Evolutionary conservation across 1,140 invertebrate species (phyloP).

Genomic region (Globodera rostochiensis): DNA sequence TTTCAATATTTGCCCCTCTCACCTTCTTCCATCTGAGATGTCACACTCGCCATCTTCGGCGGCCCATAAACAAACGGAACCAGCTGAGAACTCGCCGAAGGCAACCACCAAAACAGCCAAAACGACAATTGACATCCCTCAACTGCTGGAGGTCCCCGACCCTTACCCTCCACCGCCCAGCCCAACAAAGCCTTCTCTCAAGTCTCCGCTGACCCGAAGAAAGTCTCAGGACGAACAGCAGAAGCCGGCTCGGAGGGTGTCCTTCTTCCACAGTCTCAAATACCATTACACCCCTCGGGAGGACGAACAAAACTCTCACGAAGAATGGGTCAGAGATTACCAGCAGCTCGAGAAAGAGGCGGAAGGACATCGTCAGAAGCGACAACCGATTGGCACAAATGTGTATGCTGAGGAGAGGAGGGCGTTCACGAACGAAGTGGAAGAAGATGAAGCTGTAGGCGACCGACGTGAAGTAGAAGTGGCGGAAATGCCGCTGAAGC

Average conservation of each 20-base stretch:
- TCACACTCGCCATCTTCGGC: background rate
- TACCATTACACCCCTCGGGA: constrained; percentile 30
- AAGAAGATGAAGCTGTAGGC: background rate
- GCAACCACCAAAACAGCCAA: background rate
- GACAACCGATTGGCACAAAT: background rate
- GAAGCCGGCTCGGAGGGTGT: background rate
- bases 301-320: background rate
- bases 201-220: constrained; percentile 13
- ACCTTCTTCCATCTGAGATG: background rate
- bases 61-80: background rate
- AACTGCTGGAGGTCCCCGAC: background rate
- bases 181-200: constrained; percentile 22
- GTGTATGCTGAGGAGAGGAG: background rate
- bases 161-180: background rate
- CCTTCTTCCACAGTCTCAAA: constrained; percentile 23
- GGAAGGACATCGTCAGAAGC: background rate
- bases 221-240: constrained; percentile 10
- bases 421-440: background rate
- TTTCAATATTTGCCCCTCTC: background rate
- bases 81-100: background rate
- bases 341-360: constrained; percentile 8
- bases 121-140: background rate
- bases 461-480: background rate
- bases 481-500: constrained; percentile 23
- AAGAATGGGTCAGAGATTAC: background rate